phyloP scores from a whole-genome alignment of 2,113 vertebrate species.

The Carettochelys insculpta region DNA sequence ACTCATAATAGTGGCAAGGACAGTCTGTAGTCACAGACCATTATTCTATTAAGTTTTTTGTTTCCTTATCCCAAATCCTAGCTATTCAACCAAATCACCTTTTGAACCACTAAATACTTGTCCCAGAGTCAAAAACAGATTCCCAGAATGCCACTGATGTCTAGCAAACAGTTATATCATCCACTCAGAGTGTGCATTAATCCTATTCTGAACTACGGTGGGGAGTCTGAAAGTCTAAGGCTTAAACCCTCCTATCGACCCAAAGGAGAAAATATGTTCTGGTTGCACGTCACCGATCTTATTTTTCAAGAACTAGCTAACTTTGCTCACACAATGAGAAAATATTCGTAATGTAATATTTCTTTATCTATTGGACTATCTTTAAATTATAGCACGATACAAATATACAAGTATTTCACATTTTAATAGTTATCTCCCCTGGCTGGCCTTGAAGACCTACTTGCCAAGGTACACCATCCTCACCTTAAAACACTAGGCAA shows the following conservation, averaged over 20 bases:
- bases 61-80: neutral
- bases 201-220: neutral
- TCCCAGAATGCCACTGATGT: neutral
- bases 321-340: neutral
- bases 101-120: neutral
- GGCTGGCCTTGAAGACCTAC: neutral
- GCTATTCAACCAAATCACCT: neutral
- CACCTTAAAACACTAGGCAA: neutral
- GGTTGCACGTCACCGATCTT: neutral
- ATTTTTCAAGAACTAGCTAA: neutral
- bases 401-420: neutral
- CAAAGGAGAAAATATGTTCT: neutral
- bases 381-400: neutral
- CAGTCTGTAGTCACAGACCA: neutral
- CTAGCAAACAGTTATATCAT: neutral
- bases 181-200: neutral
- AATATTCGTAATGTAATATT: neutral
- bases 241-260: neutral
- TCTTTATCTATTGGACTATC: no score
- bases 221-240: neutral
- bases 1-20: neutral
- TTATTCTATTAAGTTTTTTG: neutral
- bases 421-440: neutral
- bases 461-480: neutral
- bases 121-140: neutral